Evolutionary conservation across 1,140 invertebrate genomes (phyloP).

Genomic region (Apis dorsata): DNA sequence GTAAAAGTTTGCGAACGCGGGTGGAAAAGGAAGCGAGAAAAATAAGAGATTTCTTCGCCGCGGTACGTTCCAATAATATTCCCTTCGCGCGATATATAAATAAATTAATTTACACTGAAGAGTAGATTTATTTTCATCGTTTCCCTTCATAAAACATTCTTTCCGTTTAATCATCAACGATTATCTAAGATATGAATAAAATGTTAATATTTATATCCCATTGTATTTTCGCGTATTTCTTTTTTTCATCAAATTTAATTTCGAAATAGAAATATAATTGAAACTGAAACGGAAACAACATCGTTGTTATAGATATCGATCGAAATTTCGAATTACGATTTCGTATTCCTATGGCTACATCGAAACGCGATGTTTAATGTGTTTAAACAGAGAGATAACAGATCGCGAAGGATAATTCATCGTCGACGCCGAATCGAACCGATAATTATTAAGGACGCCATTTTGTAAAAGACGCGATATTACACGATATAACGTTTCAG

Average conservation of each 20-base stretch:
- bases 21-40: too few relatives aligned
- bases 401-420: not conserved
- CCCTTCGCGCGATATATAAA: too few relatives aligned
- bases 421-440: not conserved
- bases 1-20: conserved; percentile 1
- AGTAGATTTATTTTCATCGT: not conserved
- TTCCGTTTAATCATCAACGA: not conserved
- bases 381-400: conserved; percentile 20
- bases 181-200: not conserved
- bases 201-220: too few relatives aligned
- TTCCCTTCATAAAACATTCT: too few relatives aligned
- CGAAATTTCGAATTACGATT: not conserved
- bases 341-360: too few relatives aligned
- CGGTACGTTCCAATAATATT: not conserved
- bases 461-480: not conserved
- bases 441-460: not conserved
- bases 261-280: not conserved
- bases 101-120: not conserved
- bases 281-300: conserved; percentile 8
- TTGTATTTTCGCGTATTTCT: not conserved
- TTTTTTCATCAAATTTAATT: not conserved
- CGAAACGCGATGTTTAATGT: not conserved
- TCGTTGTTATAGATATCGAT: not conserved
- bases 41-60: not conserved
- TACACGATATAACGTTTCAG: too few relatives aligned